Evolutionary conservation across 1,140 invertebrate species (phyloP), one percentile per base, ranked within the genome.

Genomic region (Campoletis sonorensis): DNA sequence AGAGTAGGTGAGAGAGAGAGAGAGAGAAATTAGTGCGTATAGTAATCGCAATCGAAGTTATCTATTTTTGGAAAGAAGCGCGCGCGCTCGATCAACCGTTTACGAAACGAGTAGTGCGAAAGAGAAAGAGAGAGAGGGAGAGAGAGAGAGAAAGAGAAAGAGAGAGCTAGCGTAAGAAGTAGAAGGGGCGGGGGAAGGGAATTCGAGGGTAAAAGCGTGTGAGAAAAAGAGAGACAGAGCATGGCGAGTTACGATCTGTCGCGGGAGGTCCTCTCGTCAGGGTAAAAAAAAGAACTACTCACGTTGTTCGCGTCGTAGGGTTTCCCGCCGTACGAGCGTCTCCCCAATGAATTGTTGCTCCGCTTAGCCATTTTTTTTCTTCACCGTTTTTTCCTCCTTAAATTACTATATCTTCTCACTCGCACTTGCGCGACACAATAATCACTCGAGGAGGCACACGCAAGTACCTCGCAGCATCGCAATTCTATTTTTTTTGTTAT

Each of bases 241-340:
- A 21, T 51, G 3, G 71, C 27, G 27, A 26, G 37, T 33, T 70
- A 26, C 49, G 68, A 51, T 70, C 51, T 80, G 40, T 58, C 58
- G 80, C 80, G 58, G 80, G 64, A 77, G 80, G 80, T 27, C 26
- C 51, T 45, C 40, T 45, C 40, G 40, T 45, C 67, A 27, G 33
- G 23, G 70, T 40, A 45, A 0, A 45, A 45, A 45, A 45, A 21
- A 61, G 21, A 77, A 58, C 21, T 83, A 92, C 91, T 92, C 87
- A 92, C 91, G 88, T 92, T 91, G 86, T 91, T 91, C 81, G 88
- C 85, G 81, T 92, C 90, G 84, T 91, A 92, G 72, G 90, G 89
- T 81, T 90, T 90, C 79, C 86, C 82, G 79, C 85, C 88, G 82
- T 81, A 86, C 76, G 87, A 81, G 70, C 86, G 87, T 80, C 82